A percentile compares a stretch with the other conserved stretches of the same genome.
phyloP scores from a whole-genome alignment of 2,888 invertebrate species.

The Stenotaenia linearis region DNA sequence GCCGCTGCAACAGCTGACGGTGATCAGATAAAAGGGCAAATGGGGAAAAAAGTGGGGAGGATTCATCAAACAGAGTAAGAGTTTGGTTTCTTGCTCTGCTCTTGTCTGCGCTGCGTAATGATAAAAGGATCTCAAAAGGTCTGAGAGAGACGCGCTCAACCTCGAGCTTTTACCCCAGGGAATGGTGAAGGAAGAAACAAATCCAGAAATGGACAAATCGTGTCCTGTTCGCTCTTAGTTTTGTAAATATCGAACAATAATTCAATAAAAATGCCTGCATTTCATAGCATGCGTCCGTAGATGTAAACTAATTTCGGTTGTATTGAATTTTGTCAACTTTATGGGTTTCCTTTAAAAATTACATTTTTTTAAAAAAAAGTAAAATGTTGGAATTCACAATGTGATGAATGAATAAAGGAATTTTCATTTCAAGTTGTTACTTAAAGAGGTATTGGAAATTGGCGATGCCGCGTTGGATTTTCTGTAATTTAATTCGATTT shows the following conservation, averaged over 20 bases:
- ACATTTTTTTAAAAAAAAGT: no score
- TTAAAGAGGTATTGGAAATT: no score
- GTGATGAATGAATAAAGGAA: no score
- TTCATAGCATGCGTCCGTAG: no score
- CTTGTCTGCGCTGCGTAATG: neutral
- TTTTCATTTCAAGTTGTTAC: no score
- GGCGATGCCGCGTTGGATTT: no score
- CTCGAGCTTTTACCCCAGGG: neutral
- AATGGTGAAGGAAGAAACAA: neutral
- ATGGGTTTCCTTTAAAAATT: no score
- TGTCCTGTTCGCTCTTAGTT: neutral
- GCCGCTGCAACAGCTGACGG: slow-evolving; percentile 14
- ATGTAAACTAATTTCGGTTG: no score
- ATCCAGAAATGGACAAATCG: slow-evolving; percentile 21
- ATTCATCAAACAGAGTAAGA: slow-evolving; percentile 1
- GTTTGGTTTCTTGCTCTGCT: neutral
- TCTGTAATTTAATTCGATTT: no score
- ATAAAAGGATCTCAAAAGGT: neutral
- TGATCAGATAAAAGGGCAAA: slow-evolving; percentile 21
- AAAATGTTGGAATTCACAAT: no score
- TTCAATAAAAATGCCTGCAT: neutral
- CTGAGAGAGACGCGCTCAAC: slow-evolving; percentile 5
- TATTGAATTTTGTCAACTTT: no score
- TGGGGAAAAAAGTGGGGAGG: neutral
- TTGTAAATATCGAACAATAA: neutral